Percentiles rank a stretch among this genome's conserved stretches.
Conservation (phyloP, 2,888 invertebrate species). For the Mantis religiosa region DNA sequence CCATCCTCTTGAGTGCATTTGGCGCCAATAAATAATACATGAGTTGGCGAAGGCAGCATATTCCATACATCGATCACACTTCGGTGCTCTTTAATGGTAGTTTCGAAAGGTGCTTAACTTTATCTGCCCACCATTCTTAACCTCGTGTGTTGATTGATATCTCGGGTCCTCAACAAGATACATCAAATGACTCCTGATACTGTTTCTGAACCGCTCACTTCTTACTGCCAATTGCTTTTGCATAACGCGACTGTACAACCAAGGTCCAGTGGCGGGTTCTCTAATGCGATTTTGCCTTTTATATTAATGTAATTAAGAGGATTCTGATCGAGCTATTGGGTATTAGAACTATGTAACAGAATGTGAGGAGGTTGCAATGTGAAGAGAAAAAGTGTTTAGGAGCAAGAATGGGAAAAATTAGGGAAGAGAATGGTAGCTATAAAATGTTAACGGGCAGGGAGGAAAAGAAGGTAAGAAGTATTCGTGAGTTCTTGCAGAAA, state of each 20-base stretch:
- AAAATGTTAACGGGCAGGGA: no score
- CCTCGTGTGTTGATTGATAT: not conserved
- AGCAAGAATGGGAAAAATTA: no score
- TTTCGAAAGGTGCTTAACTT: not conserved
- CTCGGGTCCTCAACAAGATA: not conserved
- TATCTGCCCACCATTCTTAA: not conserved
- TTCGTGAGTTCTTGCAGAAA: no score
- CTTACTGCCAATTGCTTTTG: not conserved
- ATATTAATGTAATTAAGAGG: no score
- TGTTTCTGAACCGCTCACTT: not conserved
- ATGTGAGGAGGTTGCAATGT: no score
- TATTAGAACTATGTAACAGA: no score
- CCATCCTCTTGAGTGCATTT: not conserved
- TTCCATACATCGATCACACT: not conserved
- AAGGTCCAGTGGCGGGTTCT: not conserved
- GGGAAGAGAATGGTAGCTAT: no score
- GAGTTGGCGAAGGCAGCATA: not conserved
- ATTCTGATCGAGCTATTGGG: no score
- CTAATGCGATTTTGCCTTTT: no score
- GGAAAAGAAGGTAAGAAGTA: no score
- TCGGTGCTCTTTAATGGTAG: not conserved
- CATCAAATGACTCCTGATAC: not conserved
- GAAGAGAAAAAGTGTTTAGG: no score
- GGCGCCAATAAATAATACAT: not conserved
- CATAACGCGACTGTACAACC: not conserved